Conservation (phyloP, 2,888 invertebrate genomes). For the Lycophotia porphyrea region DNA sequence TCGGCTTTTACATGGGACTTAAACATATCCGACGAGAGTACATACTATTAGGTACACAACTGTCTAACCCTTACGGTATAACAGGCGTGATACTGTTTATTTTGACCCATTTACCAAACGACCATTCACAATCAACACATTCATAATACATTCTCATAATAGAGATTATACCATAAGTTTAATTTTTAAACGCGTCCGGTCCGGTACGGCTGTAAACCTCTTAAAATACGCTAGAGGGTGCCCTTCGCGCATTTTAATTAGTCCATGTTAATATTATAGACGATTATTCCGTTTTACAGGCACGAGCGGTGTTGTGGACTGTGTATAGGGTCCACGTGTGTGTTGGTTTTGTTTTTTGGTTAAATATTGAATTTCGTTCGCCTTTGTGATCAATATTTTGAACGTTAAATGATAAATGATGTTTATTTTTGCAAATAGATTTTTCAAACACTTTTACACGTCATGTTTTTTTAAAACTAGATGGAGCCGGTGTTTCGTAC, state of each 20-base stretch:
- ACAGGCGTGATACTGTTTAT: background rate
- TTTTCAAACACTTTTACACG: too few species aligned
- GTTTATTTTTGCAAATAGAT: too few species aligned
- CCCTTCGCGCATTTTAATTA: slow-evolving; percentile 77
- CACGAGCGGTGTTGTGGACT: slow-evolving; percentile 5
- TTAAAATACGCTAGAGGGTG: slow-evolving; percentile 72
- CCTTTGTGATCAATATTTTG: slow-evolving; percentile 37
- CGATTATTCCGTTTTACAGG: slow-evolving; percentile 63
- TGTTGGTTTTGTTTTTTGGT: slow-evolving; percentile 40
- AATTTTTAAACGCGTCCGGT: slow-evolving; percentile 76
- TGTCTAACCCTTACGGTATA: background rate
- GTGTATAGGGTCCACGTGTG: slow-evolving; percentile 21
- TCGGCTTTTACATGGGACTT: background rate
- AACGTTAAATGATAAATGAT: too few species aligned
- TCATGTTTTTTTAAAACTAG: too few species aligned
- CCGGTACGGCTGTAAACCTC: slow-evolving; percentile 68
- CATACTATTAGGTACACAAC: background rate
- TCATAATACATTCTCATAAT: slow-evolving; percentile 50
- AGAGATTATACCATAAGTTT: slow-evolving; percentile 71
- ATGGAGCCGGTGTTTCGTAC: too few species aligned
- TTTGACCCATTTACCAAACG: slow-evolving; percentile 25
- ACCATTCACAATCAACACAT: slow-evolving; percentile 30
- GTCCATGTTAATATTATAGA: slow-evolving; percentile 75
- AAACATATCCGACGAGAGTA: too few species aligned
- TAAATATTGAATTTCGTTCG: background rate